Percentiles rank a stretch among this genome's conserved stretches.
Conservation (phyloP, 2,797 vertebrate genomes). For the Epinephelus coioides region DNA sequence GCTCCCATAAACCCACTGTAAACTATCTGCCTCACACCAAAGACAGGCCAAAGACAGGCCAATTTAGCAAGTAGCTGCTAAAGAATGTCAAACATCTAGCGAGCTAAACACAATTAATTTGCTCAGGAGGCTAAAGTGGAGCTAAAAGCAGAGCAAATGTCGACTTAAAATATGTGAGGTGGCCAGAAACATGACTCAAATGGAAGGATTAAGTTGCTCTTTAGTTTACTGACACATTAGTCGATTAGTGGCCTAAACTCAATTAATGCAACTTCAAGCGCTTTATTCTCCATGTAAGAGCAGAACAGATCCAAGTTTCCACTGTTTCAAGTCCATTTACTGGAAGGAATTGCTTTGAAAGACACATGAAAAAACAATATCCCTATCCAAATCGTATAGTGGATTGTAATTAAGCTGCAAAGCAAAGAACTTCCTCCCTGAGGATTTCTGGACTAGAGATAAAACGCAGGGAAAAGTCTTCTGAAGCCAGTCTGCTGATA, state of each 20-base stretch:
- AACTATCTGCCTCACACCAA: neutral
- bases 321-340: conserved; percentile 6
- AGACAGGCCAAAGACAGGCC: neutral
- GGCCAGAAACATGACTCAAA: neutral
- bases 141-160: conserved; percentile 10
- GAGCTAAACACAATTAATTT: conserved; percentile 1
- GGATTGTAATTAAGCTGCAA: conserved; percentile 46
- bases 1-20: neutral
- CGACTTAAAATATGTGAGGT: neutral
- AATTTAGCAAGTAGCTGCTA: neutral
- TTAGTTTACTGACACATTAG: neutral
- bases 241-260: neutral
- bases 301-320: conserved; percentile 4
- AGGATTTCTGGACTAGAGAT: conserved; percentile 48
- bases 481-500: conserved; percentile 45
- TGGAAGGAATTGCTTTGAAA: conserved; percentile 26
- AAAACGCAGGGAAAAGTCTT: conserved; percentile 39
- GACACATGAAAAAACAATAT: conserved; percentile 10
- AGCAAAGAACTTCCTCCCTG: conserved; percentile 26
- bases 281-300: neutral
- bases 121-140: neutral
- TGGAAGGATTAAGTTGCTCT: neutral
- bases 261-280: conserved; percentile 15
- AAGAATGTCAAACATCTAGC: neutral
- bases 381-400: neutral